A percentile compares a stretch with the other conserved stretches of the same genome.
Evolutionary conservation across 2,797 vertebrate genomes (phyloP).

Genomic region (Cirrhinus molitorella): DNA sequence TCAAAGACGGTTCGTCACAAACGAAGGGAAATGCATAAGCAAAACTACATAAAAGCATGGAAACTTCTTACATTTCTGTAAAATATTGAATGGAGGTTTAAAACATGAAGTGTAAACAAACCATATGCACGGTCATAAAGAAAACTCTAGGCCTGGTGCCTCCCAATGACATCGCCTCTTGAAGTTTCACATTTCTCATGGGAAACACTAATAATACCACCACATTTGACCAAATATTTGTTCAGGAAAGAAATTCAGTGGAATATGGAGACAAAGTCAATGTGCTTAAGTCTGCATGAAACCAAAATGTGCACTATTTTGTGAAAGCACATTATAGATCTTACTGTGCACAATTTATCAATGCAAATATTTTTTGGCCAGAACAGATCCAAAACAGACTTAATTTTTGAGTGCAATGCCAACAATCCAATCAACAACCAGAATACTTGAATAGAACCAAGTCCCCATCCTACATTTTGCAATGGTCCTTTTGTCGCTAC

Average conservation of each 20-base stretch:
- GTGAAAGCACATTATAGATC: neutral
- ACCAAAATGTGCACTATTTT: neutral
- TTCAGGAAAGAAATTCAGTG: neutral
- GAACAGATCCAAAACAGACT: no score
- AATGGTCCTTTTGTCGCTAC: neutral
- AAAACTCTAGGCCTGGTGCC: slow-evolving; percentile 2
- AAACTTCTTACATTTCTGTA: neutral
- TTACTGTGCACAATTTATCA: neutral
- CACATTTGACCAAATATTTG: slow-evolving; percentile 23
- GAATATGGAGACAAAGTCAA: neutral
- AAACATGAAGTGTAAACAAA: neutral
- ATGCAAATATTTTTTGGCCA: neutral
- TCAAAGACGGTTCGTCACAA: neutral
- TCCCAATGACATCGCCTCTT: neutral
- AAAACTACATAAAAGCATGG: slow-evolving; percentile 11
- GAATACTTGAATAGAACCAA: no score
- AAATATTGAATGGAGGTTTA: neutral
- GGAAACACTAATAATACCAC: slow-evolving; percentile 5
- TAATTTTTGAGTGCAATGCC: no score
- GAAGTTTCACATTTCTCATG: neutral
- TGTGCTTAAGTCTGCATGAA: neutral
- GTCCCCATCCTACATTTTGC: no score
- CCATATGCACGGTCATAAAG: neutral
- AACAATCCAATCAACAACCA: no score
- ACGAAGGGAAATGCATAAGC: neutral